Evolutionary conservation across 1,140 invertebrate genomes (phyloP).

Genomic region (Drosophila truncata): DNA sequence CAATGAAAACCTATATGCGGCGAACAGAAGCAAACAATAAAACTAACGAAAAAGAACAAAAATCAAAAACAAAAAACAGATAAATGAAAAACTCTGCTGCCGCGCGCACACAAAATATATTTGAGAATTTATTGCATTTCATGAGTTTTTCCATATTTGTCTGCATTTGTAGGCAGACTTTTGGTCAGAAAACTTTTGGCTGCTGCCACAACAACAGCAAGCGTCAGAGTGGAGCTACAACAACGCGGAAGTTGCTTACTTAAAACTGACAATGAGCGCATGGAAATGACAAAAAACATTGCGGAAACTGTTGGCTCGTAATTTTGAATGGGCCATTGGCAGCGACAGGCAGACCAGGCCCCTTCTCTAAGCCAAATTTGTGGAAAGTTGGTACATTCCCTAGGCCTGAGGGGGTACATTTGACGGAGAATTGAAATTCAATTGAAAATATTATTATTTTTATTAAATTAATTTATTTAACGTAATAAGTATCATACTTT

Average conservation of each 20-base stretch:
- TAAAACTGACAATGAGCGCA: slow-evolving; percentile 82
- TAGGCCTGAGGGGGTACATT: background rate
- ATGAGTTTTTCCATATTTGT: slow-evolving; percentile 80
- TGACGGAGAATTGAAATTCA: background rate
- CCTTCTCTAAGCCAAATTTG: slow-evolving; percentile 19
- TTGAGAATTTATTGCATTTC: slow-evolving; percentile 84
- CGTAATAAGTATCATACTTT: too few relatives aligned
- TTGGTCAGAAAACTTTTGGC: slow-evolving; percentile 73
- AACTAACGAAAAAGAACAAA: slow-evolving; percentile 3
- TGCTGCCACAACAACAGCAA: slow-evolving; percentile 44
- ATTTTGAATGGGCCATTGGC: slow-evolving; percentile 81
- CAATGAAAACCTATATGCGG: slow-evolving; percentile 44
- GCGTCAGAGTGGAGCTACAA: slow-evolving; percentile 20
- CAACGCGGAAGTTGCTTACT: slow-evolving; percentile 73
- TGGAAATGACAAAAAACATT: slow-evolving; percentile 83
- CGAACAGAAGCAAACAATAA: slow-evolving; percentile 6
- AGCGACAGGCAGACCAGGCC: slow-evolving; percentile 50
- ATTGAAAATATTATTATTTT: background rate
- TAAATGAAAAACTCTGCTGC: slow-evolving; percentile 31
- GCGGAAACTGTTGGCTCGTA: slow-evolving; percentile 82
- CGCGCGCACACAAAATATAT: slow-evolving; percentile 71
- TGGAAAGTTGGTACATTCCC: slow-evolving; percentile 47
- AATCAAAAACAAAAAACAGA: slow-evolving; percentile 18
- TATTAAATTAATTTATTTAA: too few relatives aligned
- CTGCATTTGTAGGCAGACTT: slow-evolving; percentile 78